Conservation (phyloP, 1,140 invertebrate genomes). For the Bombus vancouverensis region DNA sequence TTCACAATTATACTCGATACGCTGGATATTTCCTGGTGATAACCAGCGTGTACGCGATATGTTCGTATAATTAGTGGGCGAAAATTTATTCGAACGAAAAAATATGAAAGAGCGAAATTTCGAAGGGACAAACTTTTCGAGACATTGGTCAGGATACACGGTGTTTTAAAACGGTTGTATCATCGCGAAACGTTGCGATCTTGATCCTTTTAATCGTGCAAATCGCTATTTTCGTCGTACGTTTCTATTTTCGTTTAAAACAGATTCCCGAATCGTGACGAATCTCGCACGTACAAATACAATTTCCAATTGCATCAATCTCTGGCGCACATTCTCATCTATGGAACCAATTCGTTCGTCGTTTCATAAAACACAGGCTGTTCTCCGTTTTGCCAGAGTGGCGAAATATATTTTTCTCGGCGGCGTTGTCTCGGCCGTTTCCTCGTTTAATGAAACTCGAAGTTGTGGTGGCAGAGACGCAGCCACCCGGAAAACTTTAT, state of each 20-base stretch:
- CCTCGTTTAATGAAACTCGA: conserved; percentile 13
- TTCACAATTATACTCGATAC: not conserved
- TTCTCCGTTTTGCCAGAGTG: not conserved
- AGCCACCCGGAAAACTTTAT: conserved; percentile 36
- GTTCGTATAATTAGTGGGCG: not conserved
- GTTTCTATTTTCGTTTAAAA: not conserved
- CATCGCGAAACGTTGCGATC: no score
- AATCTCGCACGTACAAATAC: not conserved
- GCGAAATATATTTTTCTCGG: not conserved
- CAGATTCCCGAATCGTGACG: no score
- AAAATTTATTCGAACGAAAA: not conserved
- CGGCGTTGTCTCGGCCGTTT: not conserved
- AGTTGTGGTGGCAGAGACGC: not conserved
- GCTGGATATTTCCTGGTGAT: not conserved
- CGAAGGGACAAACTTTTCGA: not conserved
- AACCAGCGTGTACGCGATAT: not conserved
- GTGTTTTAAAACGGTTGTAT: no score
- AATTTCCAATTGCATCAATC: not conserved
- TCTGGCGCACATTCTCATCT: not conserved
- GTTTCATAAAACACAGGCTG: not conserved
- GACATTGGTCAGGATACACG: not conserved
- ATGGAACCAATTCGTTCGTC: not conserved
- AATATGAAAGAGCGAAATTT: not conserved
- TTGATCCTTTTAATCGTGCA: no score
- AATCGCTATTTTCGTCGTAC: not conserved